Evolutionary conservation across 2,888 invertebrate genomes (phyloP).

Genomic region (Apodemia duryi): DNA sequence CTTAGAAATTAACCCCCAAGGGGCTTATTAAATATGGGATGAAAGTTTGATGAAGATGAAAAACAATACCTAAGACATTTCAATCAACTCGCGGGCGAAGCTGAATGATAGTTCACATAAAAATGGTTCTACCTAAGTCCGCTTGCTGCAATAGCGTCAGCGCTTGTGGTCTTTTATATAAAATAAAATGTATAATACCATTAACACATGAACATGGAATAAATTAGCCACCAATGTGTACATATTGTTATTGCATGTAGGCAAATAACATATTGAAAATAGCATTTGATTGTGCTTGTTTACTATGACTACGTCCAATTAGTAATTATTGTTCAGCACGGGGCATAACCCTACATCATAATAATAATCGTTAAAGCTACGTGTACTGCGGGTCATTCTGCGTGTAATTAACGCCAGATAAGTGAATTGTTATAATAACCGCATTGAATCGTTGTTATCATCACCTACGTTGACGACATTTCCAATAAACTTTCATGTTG

Average conservation of each 20-base stretch:
- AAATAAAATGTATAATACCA: not conserved
- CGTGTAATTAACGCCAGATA: conserved; percentile 1
- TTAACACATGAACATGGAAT: conserved; percentile 8
- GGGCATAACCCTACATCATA: not conserved
- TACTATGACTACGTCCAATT: conserved; percentile 16
- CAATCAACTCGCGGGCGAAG: no score
- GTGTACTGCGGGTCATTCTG: not conserved
- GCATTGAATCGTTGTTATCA: not conserved
- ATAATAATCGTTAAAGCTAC: conserved; percentile 6
- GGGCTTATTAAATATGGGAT: no score
- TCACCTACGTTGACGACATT: not conserved
- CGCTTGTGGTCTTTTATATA: no score
- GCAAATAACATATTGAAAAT: conserved; percentile 5
- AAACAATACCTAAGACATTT: no score
- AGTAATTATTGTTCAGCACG: not conserved
- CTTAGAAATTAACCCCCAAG: no score
- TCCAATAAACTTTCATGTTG: not conserved
- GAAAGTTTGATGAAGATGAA: no score
- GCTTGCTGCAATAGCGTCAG: no score
- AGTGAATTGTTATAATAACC: conserved; percentile 8
- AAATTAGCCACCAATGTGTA: not conserved
- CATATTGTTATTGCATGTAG: conserved; percentile 3
- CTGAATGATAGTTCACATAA: no score
- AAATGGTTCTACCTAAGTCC: no score
- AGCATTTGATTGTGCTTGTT: conserved; percentile 32